Conservation (phyloP, 2,888 invertebrate species). For the Macrophya annulata region DNA sequence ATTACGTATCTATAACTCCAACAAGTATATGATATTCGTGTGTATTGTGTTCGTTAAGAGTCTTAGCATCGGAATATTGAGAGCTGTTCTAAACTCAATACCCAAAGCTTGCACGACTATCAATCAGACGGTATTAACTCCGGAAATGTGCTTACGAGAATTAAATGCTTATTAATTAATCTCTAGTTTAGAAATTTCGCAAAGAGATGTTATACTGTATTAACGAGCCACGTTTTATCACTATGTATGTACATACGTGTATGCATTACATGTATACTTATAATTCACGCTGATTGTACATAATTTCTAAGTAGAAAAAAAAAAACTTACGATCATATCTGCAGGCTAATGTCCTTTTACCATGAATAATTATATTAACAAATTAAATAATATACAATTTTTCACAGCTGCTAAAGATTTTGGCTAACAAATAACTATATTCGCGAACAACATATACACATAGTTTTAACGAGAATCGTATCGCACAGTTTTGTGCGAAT, state of each 20-base stretch:
- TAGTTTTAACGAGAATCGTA: background rate
- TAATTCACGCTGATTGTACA: background rate
- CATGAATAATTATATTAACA: background rate
- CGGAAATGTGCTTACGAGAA: background rate
- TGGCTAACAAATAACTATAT: background rate
- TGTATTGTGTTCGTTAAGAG: conserved; percentile 10
- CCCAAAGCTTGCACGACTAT: background rate
- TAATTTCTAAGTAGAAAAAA: background rate
- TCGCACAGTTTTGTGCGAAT: background rate
- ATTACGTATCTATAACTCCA: background rate
- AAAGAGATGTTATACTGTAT: background rate
- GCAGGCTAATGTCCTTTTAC: background rate
- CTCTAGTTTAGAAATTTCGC: background rate
- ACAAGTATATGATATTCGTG: background rate
- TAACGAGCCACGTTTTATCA: conserved; percentile 1
- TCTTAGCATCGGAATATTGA: conserved; percentile 12
- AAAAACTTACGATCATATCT: background rate
- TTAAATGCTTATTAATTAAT: conserved; percentile 1
- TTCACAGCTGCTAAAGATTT: background rate
- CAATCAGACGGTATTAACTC: conserved; percentile 16
- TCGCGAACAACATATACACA: background rate
- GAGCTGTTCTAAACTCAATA: background rate
- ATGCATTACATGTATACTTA: background rate
- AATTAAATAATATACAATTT: background rate
- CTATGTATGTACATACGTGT: background rate